phyloP scores from a whole-genome alignment of 2,888 invertebrate genomes.

The Mesorhabditis sp. region DNA sequence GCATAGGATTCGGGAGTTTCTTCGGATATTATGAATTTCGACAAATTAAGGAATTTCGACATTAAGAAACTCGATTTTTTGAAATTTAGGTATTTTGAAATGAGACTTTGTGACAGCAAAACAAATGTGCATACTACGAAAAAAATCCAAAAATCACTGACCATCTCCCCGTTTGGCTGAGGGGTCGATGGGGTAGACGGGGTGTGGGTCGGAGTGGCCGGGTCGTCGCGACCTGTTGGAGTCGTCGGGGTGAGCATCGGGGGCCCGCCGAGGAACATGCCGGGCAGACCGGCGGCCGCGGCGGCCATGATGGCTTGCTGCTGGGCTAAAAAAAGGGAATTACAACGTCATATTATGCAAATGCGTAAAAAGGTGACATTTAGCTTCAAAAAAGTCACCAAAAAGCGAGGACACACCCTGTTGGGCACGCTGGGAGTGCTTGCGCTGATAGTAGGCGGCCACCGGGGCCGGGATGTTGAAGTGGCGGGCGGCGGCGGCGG shows the following conservation, averaged over 20 bases:
- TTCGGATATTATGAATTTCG: no score
- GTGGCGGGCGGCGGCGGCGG: conserved; percentile 7
- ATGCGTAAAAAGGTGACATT: conserved; percentile 14
- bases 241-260: background rate
- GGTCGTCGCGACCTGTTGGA: conserved; percentile 5
- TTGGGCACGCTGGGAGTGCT: conserved; percentile 15
- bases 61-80: no score
- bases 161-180: background rate
- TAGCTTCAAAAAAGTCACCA: no score
- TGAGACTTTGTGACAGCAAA: no score
- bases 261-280: background rate
- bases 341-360: conserved; percentile 31
- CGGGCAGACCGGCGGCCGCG: background rate
- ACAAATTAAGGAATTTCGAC: no score
- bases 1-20: no score
- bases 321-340: background rate
- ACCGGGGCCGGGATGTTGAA: conserved; percentile 30
- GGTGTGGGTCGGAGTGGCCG: conserved; percentile 11
- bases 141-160: background rate
- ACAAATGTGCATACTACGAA: no score
- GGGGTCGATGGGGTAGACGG: background rate
- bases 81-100: no score
- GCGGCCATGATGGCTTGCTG: conserved; percentile 12
- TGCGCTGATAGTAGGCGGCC: conserved; percentile 30
- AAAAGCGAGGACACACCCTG: conserved; percentile 12